Evolutionary conservation across 2,113 vertebrate species (phyloP), one percentile per base, ranked within the genome.

Genomic region (Pandion haliaetus): DNA sequence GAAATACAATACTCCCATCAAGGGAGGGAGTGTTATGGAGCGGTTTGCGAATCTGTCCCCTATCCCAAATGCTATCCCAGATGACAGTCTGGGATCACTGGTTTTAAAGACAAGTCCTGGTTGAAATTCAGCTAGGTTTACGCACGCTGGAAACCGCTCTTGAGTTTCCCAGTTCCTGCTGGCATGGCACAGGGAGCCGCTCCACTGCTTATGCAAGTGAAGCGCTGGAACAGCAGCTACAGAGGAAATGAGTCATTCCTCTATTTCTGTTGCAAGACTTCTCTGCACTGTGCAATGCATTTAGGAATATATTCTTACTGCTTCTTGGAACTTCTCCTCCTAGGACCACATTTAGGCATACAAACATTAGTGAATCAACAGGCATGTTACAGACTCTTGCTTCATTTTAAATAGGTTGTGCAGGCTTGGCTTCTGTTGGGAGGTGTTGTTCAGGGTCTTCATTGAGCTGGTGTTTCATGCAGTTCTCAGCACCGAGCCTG

Each of bases 221-320:
- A 96, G 86, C 16, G 6, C 74, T 2, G 40, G 91, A 95, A 93
- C 95, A 76, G 87, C 94, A 62, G 82, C 94, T 94, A 7, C 61
- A 96, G 89, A 97, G 97, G 97, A 98, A 98, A 90, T 98, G 96
- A 98, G 79, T 98, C 97, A 98, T 95, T 86, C 88, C 79, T 76
- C 96, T 91, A 71, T 93, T 97, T 95, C 94, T 96, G 90, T 78
- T 87, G 94, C 86, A 80, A 91, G 58, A 16, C 59, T 94, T 59
- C 72, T 72, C 76, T 63, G 84, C 5, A 28, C 81, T 49, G 74
- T 58, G 58, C 73, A 76, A 36, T 72, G 71, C 44, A 8, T 90
- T 93, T 82, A 86, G 72, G 79, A 89, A 81, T 89, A 84, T n/a
- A 72, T 82, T 84, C 91, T 55, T 65, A 9, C 1, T 34, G 89